phyloP scores from a whole-genome alignment of 2,888 invertebrate genomes.

The Amphimallon solstitiale region DNA sequence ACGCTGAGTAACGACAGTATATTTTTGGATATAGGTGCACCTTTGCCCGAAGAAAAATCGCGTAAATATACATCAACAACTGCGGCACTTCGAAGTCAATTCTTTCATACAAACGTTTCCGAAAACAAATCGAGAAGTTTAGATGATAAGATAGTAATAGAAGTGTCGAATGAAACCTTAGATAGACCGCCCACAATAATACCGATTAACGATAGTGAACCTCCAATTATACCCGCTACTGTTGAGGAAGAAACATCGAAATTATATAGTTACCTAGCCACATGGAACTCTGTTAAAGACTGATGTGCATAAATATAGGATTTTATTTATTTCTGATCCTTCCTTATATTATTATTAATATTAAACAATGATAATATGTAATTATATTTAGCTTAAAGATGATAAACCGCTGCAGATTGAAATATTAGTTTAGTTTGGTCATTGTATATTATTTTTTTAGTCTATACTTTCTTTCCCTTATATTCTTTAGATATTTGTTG shows the following conservation, averaged over 20 bases:
- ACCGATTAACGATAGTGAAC: not conserved
- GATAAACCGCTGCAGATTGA: conserved; percentile 5
- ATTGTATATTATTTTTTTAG: conserved; percentile 21
- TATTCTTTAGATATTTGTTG: conserved; percentile 1
- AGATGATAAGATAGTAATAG: conserved; percentile 59
- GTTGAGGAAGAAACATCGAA: conserved; percentile 35
- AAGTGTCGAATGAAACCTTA: conserved; percentile 59
- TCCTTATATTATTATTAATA: conserved; percentile 8
- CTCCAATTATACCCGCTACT: conserved; percentile 18
- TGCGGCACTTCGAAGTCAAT: conserved; percentile 65
- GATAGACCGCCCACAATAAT: conserved; percentile 45
- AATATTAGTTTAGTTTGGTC: conserved; percentile 21
- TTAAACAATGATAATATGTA: conserved; percentile 19
- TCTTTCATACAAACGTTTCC: conserved; percentile 63
- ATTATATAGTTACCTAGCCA: conserved; percentile 43
- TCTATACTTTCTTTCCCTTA: conserved; percentile 15
- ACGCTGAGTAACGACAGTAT: conserved; percentile 60
- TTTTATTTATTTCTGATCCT: conserved; percentile 38
- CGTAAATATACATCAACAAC: conserved; percentile 64
- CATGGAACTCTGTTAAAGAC: conserved; percentile 43
- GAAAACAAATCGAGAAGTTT: conserved; percentile 55
- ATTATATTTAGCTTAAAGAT: conserved; percentile 22
- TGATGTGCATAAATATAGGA: conserved; percentile 43
- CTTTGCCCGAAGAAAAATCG: conserved; percentile 54
- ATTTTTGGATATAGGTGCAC: conserved; percentile 57